Percentiles rank a stretch among this genome's conserved stretches.
phyloP scores from a whole-genome alignment of 2,113 vertebrate genomes.

The Mastomys coucha region DNA sequence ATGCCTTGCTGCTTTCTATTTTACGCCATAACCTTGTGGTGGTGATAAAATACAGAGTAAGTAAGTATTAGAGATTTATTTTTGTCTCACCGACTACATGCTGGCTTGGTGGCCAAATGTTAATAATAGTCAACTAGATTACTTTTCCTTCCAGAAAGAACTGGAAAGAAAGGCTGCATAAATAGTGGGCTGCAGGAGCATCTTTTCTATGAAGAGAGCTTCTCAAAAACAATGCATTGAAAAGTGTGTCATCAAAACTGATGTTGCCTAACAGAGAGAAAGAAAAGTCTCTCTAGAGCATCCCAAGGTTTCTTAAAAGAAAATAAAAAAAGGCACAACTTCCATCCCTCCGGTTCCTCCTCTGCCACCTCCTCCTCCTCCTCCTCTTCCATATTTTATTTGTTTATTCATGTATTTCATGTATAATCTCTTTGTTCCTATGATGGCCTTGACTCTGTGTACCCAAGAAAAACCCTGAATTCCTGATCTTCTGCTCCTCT shows the following conservation, averaged over 20 bases:
- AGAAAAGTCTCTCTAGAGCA: background rate
- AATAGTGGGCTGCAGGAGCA: background rate
- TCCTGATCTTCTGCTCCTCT: background rate
- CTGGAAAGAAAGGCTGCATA: background rate
- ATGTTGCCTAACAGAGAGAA: background rate
- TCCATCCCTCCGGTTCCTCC: background rate
- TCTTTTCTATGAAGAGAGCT: background rate
- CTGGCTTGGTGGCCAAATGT: background rate
- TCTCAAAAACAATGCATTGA: constrained; percentile 19
- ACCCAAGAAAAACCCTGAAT: background rate
- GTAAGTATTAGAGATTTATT: constrained; percentile 56
- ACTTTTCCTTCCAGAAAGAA: constrained; percentile 10
- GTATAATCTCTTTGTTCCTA: background rate
- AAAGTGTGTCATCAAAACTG: background rate
- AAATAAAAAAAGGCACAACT: background rate
- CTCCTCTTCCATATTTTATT: background rate
- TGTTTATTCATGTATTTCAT: background rate
- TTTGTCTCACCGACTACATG: constrained; percentile 35
- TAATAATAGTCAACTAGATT: constrained; percentile 54
- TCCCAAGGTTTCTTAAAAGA: background rate
- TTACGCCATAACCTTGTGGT: constrained; percentile 53
- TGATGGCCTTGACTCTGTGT: background rate
- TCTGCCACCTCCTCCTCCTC: background rate
- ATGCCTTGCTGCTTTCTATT: constrained; percentile 57
- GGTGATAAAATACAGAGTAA: constrained; percentile 63